Base-by-base conservation (phyloP, 2,797 vertebrate species). In the Percopsis omiscomaycus region DNA sequence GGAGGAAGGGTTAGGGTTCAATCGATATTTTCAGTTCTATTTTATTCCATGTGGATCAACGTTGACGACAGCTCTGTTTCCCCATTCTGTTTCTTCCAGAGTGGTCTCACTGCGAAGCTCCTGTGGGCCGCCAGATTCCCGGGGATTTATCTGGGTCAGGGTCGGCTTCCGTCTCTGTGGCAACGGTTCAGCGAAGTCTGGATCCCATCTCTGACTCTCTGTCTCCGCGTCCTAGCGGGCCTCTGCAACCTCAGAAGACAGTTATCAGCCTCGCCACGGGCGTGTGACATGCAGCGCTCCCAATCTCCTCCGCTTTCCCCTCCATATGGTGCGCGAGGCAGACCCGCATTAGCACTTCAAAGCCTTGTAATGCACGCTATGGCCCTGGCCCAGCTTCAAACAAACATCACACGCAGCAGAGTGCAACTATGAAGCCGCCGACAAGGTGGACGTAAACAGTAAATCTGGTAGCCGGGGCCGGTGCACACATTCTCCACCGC, bases 21-120 rank as follows among this genome's bases (percentile, higher is more conserved):
- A 91, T 89, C 88, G 72, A 90, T 88, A 79, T 46, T 53, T 73
- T 51, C 79, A 69, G 79, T 87, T 84, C 85, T 87, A 84, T 69
- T 86, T 86, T 75, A 88, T 89, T 88, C 85, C 77, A 80, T 85
- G 84, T 86, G 82, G 88, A 90, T 83, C 79, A 85, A 66, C 76
- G 78, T 85, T 90, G 86, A 82, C 83, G 75, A 79, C 68, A 15
- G 15, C 59, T 64, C 75, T 46, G 50, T 68, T 47, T 73, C 66
- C 48, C 11, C 56, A 52, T 63, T 61, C 61, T 55, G 37, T 59
- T 50, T 62, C 60, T 70, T 45, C 55, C 46, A 53, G 59, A 51
- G 47, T 60, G 61, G 32, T 61, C 12, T 48, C 1, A 37, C 37
- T 37, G 37, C 37, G 37, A 37, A 9, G 37, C 8, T 1, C 37